Evolutionary conservation across 1,140 invertebrate species (phyloP).

Genomic region (Diuraphis noxia): DNA sequence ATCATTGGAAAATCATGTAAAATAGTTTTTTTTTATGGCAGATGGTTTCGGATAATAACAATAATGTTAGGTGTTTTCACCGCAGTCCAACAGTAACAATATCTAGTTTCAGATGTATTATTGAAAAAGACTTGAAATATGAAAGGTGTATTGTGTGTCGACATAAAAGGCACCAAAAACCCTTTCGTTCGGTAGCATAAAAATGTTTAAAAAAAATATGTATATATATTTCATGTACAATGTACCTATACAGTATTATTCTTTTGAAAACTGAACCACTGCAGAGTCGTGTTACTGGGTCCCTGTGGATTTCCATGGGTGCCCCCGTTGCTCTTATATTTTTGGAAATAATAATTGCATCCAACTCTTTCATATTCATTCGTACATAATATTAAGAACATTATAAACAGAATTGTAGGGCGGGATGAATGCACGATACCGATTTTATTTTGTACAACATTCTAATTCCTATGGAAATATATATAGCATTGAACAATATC

Average conservation of each 20-base stretch:
- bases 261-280: slow-evolving; percentile 38
- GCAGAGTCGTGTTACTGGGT: slow-evolving; percentile 39
- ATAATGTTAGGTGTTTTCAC: slow-evolving; percentile 10
- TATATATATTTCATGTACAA: not conserved
- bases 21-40: not conserved
- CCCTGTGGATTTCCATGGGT: not conserved
- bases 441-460: slow-evolving; percentile 1
- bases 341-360: slow-evolving; percentile 23
- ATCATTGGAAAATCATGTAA: not conserved
- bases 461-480: not conserved
- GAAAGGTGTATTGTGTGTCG: slow-evolving; percentile 10
- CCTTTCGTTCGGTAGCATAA: slow-evolving; percentile 45
- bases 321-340: slow-evolving; percentile 33
- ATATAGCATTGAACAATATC: not conserved
- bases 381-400: not conserved
- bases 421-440: not conserved
- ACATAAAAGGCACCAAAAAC: slow-evolving; percentile 43
- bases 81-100: slow-evolving; percentile 19
- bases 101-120: slow-evolving; percentile 34
- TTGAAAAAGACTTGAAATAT: slow-evolving; percentile 24
- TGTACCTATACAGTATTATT: slow-evolving; percentile 22
- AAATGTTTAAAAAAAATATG: slow-evolving; percentile 20
- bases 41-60: slow-evolving; percentile 19
- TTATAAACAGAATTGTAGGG: not conserved
- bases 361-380: slow-evolving; percentile 7